Evolutionary conservation across 1,140 invertebrate species (phyloP), one percentile per base, ranked within the genome.

Genomic region (Drosophila obscura): DNA sequence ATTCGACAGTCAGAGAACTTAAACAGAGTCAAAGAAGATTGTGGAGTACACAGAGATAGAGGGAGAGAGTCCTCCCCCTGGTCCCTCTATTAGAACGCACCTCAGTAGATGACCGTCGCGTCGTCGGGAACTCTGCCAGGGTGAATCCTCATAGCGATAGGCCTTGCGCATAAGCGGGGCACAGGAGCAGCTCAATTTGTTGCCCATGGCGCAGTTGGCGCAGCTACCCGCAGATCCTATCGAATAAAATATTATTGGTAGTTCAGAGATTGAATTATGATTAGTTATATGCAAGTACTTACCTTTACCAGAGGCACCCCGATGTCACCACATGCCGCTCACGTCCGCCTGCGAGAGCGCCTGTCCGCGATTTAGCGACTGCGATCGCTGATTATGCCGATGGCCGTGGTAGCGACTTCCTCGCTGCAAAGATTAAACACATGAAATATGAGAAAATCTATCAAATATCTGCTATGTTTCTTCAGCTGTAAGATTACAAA

Each of bases 151-250:
- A 92, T 97, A 97, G 91, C 97, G 95, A 94, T 98, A 98, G 81
- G 96, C 96, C 93, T 98, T 98, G 93, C 97, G 95, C 91, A 97
- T 96, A 82, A 98, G 94, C 67, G 97, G 97, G 80, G 97, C 97
- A 93, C 97, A 98, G 81, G 96, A 97, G 93, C 97, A 98, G 92
- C 96, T 97, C 90, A 98, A 93, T 94, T 98, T 98, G 94, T 98
- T 98, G 92, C 97, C 97, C 97, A 99, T 98, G 90, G 92, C 93
- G 90, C 93, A 93, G 92, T 93, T 92, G 71, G 90, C 79, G 81
- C 91, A 91, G 80, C 88, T 75, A 53, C 77, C 68, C 73, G 85
- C 89, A 75, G 88, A 74, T 76, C 91, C 91, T 91, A 35, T 8
- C 1, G 7, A 13, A 13, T 16, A 39, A 4, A 46, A 57, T 9